Evolutionary conservation across 2,113 vertebrate genomes (phyloP).

Genomic region (Cathartes aura): DNA sequence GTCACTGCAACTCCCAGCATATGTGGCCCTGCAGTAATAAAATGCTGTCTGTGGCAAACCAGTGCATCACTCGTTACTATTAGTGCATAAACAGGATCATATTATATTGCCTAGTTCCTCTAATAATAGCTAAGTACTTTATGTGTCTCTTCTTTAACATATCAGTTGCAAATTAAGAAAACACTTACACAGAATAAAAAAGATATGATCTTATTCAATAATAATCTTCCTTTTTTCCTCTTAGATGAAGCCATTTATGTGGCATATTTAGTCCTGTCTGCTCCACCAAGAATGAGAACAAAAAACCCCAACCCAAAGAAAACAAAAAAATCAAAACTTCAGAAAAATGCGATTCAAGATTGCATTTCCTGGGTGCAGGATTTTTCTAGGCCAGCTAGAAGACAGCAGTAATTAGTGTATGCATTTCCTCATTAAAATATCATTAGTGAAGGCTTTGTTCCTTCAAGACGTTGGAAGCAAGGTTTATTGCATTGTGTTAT

Average conservation of each 20-base stretch:
- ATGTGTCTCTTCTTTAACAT: not conserved
- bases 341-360: not conserved
- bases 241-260: not conserved
- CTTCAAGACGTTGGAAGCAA: conserved; percentile 57
- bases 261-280: not conserved
- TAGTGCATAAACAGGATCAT: conserved; percentile 9
- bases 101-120: not conserved
- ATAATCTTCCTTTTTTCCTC: not conserved
- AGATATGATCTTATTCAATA: not conserved
- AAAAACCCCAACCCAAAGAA: not conserved
- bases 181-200: not conserved
- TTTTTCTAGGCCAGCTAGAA: conserved; percentile 45
- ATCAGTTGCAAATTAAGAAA: conserved; percentile 8
- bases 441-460: conserved; percentile 73
- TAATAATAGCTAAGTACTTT: conserved; percentile 22
- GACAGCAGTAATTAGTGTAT: conserved; percentile 69
- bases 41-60: conserved; percentile 44
- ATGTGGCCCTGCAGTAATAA: conserved; percentile 58
- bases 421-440: conserved; percentile 77
- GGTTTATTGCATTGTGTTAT: conserved; percentile 45
- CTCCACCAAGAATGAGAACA: not conserved
- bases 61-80: not conserved
- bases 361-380: not conserved
- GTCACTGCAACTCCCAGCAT: conserved; percentile 40
- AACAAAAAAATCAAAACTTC: not conserved